Base-by-base conservation (phyloP, 2,113 vertebrate genomes). In the Coregonus clupeaformis region DNA sequence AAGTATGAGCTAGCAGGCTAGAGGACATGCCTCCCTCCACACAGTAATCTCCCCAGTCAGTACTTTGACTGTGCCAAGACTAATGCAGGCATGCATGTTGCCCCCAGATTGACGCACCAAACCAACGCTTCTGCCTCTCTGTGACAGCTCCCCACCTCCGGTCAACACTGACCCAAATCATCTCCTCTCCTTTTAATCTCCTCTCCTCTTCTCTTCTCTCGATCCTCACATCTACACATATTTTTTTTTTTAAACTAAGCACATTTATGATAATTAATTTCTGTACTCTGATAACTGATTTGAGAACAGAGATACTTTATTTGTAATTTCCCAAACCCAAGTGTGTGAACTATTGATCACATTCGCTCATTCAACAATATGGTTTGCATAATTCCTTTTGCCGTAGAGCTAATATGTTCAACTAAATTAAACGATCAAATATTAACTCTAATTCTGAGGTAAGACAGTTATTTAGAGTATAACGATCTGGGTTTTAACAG, bases 141-240 rank as follows among this genome's bases (percentile, higher is more conserved):
- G 83, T 79, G 82, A 90, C 86, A 88, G 85, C 78, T 80, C 85
- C 82, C 11, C 75, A 82, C 84, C 90, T 84, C 70, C 77, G 71
- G 86, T 77, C 77, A 86, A 71, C 47, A 63, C 77, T 88, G 81
- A 89, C 88, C 87, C 82, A 89, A 85, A 91, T 89, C 75, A 72
- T 47, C 71, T 45, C 18, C 12, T 29, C 68, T n/a, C 16, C 27
- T 77, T 25, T 77, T 25, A 24, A 75, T 73, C 60, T 29, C 73
- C 14, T 18, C 52, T 20, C 18, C 0, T n/a, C 4, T n/a, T n/a
- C 5, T 60, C 57, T 20, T 2, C 57, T 22, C 18, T 60, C 6
- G 0, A 60, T 6, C 57, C 1, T 60, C 5, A 60, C 57, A n/a
- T n/a, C 20, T 22, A 20, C 6, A 22, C 47, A 52, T 52, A 4